phyloP scores from a whole-genome alignment of 2,113 vertebrate genomes.

The Peromyscus polionotus region DNA sequence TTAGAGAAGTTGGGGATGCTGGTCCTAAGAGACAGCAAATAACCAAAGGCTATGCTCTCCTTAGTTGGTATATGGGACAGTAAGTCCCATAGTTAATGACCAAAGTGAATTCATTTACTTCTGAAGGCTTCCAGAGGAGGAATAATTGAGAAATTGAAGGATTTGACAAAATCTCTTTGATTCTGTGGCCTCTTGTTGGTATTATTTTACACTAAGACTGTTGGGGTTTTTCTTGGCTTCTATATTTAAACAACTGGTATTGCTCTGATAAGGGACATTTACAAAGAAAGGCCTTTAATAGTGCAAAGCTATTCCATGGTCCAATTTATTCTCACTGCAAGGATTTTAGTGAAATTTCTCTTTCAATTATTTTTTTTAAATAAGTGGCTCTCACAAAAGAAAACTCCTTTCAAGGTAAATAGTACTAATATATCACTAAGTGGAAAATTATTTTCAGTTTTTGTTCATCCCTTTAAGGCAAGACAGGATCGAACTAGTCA shows the following conservation, averaged over 20 bases:
- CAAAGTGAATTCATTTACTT: slow-evolving; percentile 18
- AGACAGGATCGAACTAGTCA: background rate
- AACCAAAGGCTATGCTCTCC: background rate
- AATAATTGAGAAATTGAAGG: background rate
- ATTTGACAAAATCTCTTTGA: background rate
- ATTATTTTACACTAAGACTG: background rate
- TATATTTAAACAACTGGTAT: background rate
- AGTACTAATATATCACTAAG: background rate
- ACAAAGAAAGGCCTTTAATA: background rate
- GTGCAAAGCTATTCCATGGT: background rate
- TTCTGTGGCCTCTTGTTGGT: background rate
- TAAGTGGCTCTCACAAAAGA: background rate
- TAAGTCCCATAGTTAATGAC: background rate
- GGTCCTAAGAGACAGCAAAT: background rate
- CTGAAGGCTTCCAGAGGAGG: background rate
- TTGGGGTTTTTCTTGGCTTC: background rate
- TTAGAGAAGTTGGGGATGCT: slow-evolving; percentile 13
- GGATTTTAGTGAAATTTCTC: background rate
- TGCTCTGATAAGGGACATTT: background rate
- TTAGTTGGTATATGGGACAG: background rate
- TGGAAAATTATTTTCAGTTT: background rate
- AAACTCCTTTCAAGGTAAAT: background rate
- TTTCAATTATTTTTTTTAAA: background rate
- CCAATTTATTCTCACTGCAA: background rate
- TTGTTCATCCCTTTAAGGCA: background rate